Base-by-base conservation (phyloP, 2,888 invertebrate species). In the Ecliptopera silaceata region DNA sequence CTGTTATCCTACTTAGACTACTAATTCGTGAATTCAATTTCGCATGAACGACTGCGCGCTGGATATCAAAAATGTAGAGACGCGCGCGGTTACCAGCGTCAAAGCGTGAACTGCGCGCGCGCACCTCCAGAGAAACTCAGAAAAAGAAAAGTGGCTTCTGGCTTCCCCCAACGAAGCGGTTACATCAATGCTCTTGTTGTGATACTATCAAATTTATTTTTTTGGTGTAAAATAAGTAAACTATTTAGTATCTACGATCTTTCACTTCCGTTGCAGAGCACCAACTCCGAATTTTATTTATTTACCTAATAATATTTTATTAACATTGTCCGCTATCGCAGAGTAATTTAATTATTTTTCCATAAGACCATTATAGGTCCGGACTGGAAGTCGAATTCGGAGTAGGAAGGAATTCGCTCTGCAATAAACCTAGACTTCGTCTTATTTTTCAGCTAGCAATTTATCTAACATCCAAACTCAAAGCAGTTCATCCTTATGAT, bases 71-170 rank as follows among this genome's bases (percentile, higher is more conserved):
- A 48, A 48, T 44, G 58, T 56, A 48, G 56, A 64, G 65, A 78
- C 84, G 85, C 83, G 88, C 79, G 78, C 77, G 75, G 74, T 69
- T 72, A 67, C 65, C 72, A 66, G 72, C 79, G 79, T 72, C 77
- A 72, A 65, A 75, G 65, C 70, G 64, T 63, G 61, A 64, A 86
- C 89, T 88, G 88, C 81, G 82, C 77, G 72, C 66, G 82, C 78
- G 80, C 74, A 64, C 62, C 56, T 62, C 56, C 59, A 60, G 88
- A 80, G 89, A 88, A 88, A 90, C 88, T 86, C 77, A 83, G 86
- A 86, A 89, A 88, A 89, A 88, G 90, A 88, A 89, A 88, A 84
- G 88, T 82, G 76, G 79, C 58, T 55, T 55, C 45, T 18, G 18
- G n/a, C 41, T 50, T 50, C 59, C 79, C 81, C 80, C 78, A 72